Percentiles rank a stretch among this genome's conserved stretches.
Conservation (phyloP, 1,140 invertebrate genomes). For the Drosophila lacteicornis region DNA sequence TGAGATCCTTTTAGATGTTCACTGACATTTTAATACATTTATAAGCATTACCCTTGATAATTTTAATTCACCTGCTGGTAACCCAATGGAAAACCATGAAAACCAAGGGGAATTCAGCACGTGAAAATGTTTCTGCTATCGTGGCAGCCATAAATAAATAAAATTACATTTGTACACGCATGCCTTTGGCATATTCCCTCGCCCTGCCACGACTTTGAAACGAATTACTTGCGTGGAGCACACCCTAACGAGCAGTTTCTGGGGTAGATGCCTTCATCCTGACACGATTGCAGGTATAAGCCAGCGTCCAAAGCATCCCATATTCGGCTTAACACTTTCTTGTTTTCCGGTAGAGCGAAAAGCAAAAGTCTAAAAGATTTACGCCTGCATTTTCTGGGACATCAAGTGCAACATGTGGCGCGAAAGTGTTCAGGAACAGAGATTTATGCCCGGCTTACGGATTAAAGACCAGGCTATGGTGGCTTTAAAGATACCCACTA, state of each 20-base stretch:
- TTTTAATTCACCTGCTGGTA: background rate
- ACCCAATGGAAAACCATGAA: constrained; percentile 22
- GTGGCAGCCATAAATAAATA: constrained; percentile 73
- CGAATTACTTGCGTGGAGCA: constrained; percentile 62
- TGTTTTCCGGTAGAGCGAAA: constrained; percentile 2
- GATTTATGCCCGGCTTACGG: constrained; percentile 52
- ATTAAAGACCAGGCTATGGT: constrained; percentile 29
- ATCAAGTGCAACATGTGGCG: constrained; percentile 70
- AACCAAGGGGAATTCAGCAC: constrained; percentile 52
- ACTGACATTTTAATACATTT: background rate
- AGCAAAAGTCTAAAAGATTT: constrained; percentile 63
- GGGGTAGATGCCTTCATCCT: background rate
- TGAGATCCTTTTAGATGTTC: background rate
- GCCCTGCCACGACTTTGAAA: constrained; percentile 67
- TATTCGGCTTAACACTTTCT: constrained; percentile 34
- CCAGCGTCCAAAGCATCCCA: constrained; percentile 15
- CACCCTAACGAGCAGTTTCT: constrained; percentile 4
- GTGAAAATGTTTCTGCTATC: constrained; percentile 44
- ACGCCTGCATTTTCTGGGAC: constrained; percentile 65
- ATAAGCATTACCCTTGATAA: background rate
- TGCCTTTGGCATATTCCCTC: constrained; percentile 41
- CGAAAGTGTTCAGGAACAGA: constrained; percentile 36
- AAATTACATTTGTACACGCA: constrained; percentile 63
- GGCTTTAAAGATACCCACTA: constrained; percentile 26
- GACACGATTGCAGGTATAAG: constrained; percentile 1